These are phyloP conservation scores for Andricus curvator DNA, from an alignment of 2,888 invertebrate species.

Conservation along the genomic window DNA sequence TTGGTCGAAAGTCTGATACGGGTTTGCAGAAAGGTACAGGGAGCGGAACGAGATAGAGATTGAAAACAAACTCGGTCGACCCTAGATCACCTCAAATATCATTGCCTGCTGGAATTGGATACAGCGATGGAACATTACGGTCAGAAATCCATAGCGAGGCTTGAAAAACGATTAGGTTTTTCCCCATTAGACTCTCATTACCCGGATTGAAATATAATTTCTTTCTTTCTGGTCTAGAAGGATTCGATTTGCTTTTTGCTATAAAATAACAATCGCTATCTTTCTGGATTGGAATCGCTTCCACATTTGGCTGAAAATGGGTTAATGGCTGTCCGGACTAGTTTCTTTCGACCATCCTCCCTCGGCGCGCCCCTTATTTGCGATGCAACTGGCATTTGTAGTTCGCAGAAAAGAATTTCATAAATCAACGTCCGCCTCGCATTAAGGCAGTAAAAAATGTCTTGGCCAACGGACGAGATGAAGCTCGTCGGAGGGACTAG, in stretches of 20 bases:
- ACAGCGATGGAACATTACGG: constrained; percentile 28
- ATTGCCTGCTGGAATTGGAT: constrained; percentile 29
- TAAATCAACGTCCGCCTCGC: constrained; percentile 34
- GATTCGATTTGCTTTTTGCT: background rate
- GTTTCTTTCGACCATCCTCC: background rate
- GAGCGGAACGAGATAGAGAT: constrained; percentile 16
- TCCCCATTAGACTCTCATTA: constrained; percentile 24
- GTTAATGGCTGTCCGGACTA: background rate
- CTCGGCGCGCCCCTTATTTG: background rate
- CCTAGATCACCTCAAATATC: constrained; percentile 16
- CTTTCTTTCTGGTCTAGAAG: background rate
- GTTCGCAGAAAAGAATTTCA: constrained; percentile 24
- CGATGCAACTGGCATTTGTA: constrained; percentile 23
- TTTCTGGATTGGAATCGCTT: background rate
- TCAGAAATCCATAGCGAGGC: background rate
- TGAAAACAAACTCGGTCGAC: constrained; percentile 36
- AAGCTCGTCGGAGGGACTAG: background rate
- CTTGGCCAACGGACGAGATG: constrained; percentile 28
- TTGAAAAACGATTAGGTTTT: constrained; percentile 13
- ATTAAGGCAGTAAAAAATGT: constrained; percentile 25
- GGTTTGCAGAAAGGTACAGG: constrained; percentile 14
- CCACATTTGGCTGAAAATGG: constrained; percentile 4
- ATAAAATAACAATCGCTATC: constrained; percentile 3
- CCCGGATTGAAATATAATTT: constrained; percentile 14
- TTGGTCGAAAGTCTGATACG: constrained; percentile 5